A percentile compares a stretch with the other conserved stretches of the same genome.
Evolutionary conservation across 35 echinoderm and acorn worm genomes (phyloP).

Genomic region (Apostichopus californicus): DNA sequence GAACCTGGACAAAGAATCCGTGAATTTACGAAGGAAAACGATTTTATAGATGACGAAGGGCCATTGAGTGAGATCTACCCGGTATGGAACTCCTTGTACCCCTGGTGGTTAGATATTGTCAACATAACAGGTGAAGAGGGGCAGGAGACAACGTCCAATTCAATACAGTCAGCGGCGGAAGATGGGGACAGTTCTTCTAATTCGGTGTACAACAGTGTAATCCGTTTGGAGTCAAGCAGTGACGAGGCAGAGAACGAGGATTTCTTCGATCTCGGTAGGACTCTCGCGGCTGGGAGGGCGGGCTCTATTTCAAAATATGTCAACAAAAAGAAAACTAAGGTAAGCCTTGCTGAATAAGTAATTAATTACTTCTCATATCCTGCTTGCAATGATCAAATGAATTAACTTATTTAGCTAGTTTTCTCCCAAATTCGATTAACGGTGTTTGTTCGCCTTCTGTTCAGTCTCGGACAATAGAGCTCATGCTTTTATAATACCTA

Average conservation of each 20-base stretch:
- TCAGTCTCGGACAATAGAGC: too few relatives aligned
- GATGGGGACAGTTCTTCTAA: neutral
- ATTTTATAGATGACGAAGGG: neutral
- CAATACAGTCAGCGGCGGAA: neutral
- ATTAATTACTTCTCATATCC: neutral
- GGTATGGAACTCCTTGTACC: slow-evolving; percentile 11
- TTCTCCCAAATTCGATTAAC: too few relatives aligned
- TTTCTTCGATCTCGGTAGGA: slow-evolving; percentile 22
- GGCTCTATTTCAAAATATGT: slow-evolving; percentile 8
- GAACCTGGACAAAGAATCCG: neutral
- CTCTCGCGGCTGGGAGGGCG: slow-evolving; percentile 9
- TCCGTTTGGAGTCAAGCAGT: neutral
- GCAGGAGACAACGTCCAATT: neutral
- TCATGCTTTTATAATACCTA: too few relatives aligned
- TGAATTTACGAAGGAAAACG: neutral
- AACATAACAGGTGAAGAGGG: neutral
- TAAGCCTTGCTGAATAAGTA: neutral
- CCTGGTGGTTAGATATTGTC: slow-evolving; percentile 7
- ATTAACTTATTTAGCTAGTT: too few relatives aligned
- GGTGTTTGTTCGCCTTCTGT: too few relatives aligned
- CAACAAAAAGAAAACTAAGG: slow-evolving; percentile 7
- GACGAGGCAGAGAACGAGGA: neutral
- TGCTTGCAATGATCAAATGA: too few relatives aligned
- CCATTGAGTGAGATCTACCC: neutral
- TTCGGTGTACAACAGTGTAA: slow-evolving; percentile 5